Percentiles rank a stretch among this genome's conserved stretches.
Conservation (phyloP, 2,797 vertebrate species). For the Margarornis squamiger region DNA sequence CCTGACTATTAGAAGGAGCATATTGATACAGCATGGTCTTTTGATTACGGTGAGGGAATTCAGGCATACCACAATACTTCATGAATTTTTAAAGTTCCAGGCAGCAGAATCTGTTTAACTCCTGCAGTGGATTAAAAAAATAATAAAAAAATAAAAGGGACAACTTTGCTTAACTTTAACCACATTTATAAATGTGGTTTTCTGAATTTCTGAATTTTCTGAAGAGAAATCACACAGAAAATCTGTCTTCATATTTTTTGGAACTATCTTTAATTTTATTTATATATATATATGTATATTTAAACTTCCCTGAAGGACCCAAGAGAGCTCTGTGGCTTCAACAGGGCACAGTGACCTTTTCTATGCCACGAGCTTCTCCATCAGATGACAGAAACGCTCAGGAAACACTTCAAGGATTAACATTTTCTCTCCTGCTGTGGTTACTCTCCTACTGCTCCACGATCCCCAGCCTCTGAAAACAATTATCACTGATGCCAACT, state of each 20-base stretch:
- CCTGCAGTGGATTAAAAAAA: neutral
- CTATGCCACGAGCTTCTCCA: neutral
- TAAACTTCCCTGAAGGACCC: neutral
- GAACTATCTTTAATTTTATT: fast-evolving
- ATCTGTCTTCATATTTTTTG: neutral
- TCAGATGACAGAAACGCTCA: neutral
- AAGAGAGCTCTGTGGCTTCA: neutral
- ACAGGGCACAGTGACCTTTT: neutral
- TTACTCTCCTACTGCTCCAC: neutral
- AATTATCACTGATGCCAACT: neutral
- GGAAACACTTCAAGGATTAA: neutral
- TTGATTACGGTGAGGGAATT: neutral
- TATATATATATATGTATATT: no score
- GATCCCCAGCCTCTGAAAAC: neutral
- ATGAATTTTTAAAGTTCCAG: neutral
- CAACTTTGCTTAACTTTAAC: neutral
- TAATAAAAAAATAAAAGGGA: neutral
- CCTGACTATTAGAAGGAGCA: neutral
- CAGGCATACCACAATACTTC: neutral
- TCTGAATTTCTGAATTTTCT: no score
- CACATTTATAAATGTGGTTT: neutral
- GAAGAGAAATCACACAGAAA: neutral
- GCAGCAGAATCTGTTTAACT: neutral
- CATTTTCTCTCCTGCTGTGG: neutral
- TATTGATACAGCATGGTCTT: neutral